Evolutionary conservation across 2,888 invertebrate species (phyloP).

Genomic region (Meloe dianella): DNA sequence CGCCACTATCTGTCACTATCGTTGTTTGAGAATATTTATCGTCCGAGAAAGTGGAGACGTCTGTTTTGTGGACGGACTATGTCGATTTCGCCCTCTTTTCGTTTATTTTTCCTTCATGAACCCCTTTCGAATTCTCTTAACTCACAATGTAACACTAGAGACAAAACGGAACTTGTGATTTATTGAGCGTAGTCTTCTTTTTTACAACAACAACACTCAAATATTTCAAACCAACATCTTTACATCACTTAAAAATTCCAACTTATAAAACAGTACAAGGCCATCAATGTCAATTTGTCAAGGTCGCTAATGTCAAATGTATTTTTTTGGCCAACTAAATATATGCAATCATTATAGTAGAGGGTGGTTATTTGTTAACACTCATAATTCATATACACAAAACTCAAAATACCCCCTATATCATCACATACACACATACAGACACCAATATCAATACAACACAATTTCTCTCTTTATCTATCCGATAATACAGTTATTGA

Average conservation of each 20-base stretch:
- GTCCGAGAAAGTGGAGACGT: constrained; percentile 39
- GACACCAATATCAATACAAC: background rate
- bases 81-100: constrained; percentile 31
- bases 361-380: too few relatives aligned
- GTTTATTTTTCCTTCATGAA: background rate
- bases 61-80: constrained; percentile 35
- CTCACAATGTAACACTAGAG: background rate
- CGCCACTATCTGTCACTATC: constrained; percentile 53
- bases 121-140: background rate
- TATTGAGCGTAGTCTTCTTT: background rate
- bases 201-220: too few relatives aligned
- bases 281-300: too few relatives aligned
- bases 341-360: too few relatives aligned
- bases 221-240: background rate
- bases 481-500: background rate
- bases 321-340: too few relatives aligned
- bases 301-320: too few relatives aligned
- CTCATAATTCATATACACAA: too few relatives aligned
- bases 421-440: background rate
- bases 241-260: too few relatives aligned
- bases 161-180: background rate
- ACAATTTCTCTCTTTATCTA: background rate
- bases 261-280: too few relatives aligned
- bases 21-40: constrained; percentile 51
- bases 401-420: background rate